Evolutionary conservation across 1,140 invertebrate genomes (phyloP).

Genomic region (Venturia canescens): DNA sequence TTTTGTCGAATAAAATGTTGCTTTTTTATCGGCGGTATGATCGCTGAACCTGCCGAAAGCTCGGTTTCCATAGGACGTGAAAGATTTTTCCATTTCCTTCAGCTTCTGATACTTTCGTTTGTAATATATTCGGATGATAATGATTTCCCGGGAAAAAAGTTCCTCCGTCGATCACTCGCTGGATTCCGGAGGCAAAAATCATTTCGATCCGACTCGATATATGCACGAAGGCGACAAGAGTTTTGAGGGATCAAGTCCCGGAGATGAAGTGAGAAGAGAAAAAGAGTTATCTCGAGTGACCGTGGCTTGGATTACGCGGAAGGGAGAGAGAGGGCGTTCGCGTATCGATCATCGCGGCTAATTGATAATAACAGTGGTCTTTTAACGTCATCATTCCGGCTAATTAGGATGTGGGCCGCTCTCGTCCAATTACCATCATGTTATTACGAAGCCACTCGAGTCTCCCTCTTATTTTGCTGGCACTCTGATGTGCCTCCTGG

Average conservation of each 20-base stretch:
- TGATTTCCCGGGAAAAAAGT: too few species aligned
- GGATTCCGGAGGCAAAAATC: not conserved
- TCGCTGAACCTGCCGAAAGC: not conserved
- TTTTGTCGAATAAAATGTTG: not conserved
- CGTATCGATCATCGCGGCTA: slow-evolving; percentile 66
- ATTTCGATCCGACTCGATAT: not conserved
- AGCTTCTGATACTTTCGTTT: too few species aligned
- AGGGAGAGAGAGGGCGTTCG: slow-evolving; percentile 31
- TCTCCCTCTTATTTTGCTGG: slow-evolving; percentile 58
- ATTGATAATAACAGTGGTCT: slow-evolving; percentile 71
- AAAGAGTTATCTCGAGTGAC: slow-evolving; percentile 1
- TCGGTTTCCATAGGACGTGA: too few species aligned
- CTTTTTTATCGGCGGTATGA: not conserved
- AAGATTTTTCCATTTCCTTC: too few species aligned
- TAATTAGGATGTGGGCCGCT: slow-evolving; percentile 67
- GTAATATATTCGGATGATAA: too few species aligned
- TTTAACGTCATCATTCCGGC: slow-evolving; percentile 64
- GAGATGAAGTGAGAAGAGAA: not conserved
- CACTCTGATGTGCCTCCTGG: slow-evolving; percentile 27
- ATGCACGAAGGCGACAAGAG: not conserved
- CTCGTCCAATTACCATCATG: slow-evolving; percentile 62
- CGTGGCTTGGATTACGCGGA: slow-evolving; percentile 17
- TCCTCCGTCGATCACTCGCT: too few species aligned
- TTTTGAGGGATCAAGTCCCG: not conserved
- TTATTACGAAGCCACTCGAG: slow-evolving; percentile 62